Conservation (phyloP, 2,113 vertebrate species). For the Tonatia bakeri region DNA sequence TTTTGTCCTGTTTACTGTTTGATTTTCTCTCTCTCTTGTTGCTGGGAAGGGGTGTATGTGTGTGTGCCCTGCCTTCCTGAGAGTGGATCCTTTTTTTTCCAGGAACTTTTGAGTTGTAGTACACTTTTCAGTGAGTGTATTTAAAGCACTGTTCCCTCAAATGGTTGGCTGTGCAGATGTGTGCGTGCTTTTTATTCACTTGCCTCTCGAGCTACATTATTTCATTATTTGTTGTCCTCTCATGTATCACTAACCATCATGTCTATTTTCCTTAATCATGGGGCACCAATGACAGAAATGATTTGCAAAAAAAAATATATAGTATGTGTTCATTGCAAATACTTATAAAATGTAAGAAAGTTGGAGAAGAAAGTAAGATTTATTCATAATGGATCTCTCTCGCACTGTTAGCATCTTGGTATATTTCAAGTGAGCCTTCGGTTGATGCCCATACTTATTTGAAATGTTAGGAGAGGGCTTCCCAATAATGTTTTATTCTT, state of each 20-base stretch:
- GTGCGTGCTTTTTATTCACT: neutral
- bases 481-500: neutral
- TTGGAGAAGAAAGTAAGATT: neutral
- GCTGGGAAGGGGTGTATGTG: neutral
- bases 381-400: neutral
- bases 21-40: neutral
- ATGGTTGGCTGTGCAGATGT: neutral
- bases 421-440: neutral
- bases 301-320: neutral
- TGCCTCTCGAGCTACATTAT: neutral
- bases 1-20: neutral
- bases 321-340: neutral
- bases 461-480: neutral
- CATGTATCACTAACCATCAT: neutral
- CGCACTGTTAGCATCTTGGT: neutral
- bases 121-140: neutral
- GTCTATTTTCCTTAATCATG: neutral
- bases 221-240: neutral
- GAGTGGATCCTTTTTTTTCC: neutral
- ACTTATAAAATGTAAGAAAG: neutral
- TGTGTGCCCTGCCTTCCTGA: neutral
- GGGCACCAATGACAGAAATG: neutral
- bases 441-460: neutral
- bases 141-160: neutral
- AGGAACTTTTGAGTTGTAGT: neutral